Evolutionary conservation across 2,113 vertebrate genomes (phyloP), one percentile per base, ranked within the genome.

Genomic region (Hippocampus zosterae): DNA sequence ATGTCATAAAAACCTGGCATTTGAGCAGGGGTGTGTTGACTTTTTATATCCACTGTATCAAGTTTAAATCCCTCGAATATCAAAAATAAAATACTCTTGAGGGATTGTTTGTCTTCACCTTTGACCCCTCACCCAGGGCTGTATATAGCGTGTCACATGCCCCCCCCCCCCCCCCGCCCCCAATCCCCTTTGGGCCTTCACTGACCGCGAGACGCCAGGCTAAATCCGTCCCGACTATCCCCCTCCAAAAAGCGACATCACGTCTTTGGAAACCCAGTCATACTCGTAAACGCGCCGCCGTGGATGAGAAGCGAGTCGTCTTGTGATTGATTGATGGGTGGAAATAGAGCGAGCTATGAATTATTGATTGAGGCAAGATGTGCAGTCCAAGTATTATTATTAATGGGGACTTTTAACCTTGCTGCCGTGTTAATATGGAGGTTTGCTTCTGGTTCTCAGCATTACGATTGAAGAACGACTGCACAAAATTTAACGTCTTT

Each of bases 281-380:
- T 57, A 57, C 11, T n/a, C 8, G 6, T 25, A 48, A 13, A 13
- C 27, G 64, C 25, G 41, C 41, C 41, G 21, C 3, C n/a, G 46
- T 75, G 70, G 55, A 65, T 13, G 44, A 77, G 60, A 70, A 72
- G 76, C 61, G 79, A 72, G 64, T 69, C 44, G 25, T 59, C 11
- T 29, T 33, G 57, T 59, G 57, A 59, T 33, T 86, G 85, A 91
- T 88, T 79, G 70, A 75, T 68, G 66, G 83, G 77, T 75, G 80
- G 85, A 87, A 88, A 88, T 89, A 83, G 74, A 76, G 69, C 21
- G 11, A 23, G 33, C 40, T 74, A 83, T 89, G 44, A 84, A 88
- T 88, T 84, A 89, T 89, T 88, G 69, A 90, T 85, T 73, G 70
- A 76, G 70, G 55, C 68, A 64, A 69, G 66, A 82, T 53, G 46